Base-by-base conservation (phyloP, 2,888 invertebrate species). In the Synergus itoensis region DNA sequence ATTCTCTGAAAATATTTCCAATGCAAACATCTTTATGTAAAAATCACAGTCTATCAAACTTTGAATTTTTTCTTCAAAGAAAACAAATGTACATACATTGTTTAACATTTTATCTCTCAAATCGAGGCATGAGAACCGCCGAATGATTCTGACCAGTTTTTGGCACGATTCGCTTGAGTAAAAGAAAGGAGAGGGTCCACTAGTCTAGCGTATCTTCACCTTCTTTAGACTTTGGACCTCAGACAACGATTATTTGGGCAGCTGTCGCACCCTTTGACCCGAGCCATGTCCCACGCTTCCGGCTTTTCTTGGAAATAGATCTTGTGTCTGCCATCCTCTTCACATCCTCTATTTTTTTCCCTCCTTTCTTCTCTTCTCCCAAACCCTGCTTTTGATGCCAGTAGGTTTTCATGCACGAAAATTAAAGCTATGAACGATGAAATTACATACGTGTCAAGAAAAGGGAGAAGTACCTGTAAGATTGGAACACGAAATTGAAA, bases 191-290 rank as follows among this genome's bases (percentile, higher is more conserved):
- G 63, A 64, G 60, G 65, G 77, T 36, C 63, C 65, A 77, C 69
- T 57, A 12, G n/a, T 28, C 62, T 63, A 76, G 75, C 65, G 77
- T 76, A 77, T 80, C 80, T 77, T 77, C 80, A 80, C 82, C 84
- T 83, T 73, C 79, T 67, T 80, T 79, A 78, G 80, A 80, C 82
- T 79, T 81, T 82, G 75, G 76, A 79, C 73, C 79, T 67, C n/a
- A 78, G 77, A 78, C 57, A 67, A 75, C 81, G 81, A 84, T 82
- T 86, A 85, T 87, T 87, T 87, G 84, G 76, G 82, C 88, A 88
- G 88, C 88, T 87, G 88, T 81, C 81, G 81, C 77, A 76, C 80
- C 83, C 82, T 83, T 84, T 82, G 76, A 80, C 77, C 64, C 41
- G 12, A 45, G 43, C 21, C 36, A 67, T 64, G 53, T 73, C 69